Conservation (phyloP, 2,797 vertebrate genomes). For the Rhynchotus rufescens region DNA sequence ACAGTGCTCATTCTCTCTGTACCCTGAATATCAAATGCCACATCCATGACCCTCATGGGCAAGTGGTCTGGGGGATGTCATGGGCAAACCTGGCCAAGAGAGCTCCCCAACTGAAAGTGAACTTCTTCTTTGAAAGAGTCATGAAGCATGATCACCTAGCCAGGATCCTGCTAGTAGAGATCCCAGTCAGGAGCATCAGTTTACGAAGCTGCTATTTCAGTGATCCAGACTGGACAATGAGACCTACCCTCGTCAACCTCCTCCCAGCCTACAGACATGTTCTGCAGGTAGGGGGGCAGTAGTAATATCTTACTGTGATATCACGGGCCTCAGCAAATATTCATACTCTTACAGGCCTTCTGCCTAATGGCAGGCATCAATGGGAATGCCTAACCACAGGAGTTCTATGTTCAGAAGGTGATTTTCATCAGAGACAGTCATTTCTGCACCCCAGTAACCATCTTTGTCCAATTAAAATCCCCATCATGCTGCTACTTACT, state of each 20-base stretch:
- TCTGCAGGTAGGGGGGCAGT: conserved; percentile 74
- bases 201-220: conserved; percentile 76
- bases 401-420: background rate
- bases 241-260: conserved; percentile 73
- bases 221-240: conserved; percentile 72
- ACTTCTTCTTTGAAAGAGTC: conserved; percentile 77
- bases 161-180: conserved; percentile 79
- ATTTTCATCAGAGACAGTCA: background rate
- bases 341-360: background rate
- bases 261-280: conserved; percentile 77
- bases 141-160: conserved; percentile 71
- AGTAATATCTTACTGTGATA: background rate
- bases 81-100: conserved; percentile 77
- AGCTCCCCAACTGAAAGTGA: conserved; percentile 75
- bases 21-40: conserved; percentile 79
- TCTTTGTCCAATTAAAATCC: background rate
- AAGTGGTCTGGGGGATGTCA: conserved; percentile 76
- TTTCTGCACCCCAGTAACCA: background rate
- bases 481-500: background rate
- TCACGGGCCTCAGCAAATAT: background rate
- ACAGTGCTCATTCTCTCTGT: conserved; percentile 49
- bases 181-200: conserved; percentile 75
- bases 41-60: conserved; percentile 72
- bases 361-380: background rate
- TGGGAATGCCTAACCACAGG: background rate